These are phyloP conservation scores for Aplodontia rufa DNA, from an alignment of 2,113 vertebrate species.

Conservation along the genomic window DNA sequence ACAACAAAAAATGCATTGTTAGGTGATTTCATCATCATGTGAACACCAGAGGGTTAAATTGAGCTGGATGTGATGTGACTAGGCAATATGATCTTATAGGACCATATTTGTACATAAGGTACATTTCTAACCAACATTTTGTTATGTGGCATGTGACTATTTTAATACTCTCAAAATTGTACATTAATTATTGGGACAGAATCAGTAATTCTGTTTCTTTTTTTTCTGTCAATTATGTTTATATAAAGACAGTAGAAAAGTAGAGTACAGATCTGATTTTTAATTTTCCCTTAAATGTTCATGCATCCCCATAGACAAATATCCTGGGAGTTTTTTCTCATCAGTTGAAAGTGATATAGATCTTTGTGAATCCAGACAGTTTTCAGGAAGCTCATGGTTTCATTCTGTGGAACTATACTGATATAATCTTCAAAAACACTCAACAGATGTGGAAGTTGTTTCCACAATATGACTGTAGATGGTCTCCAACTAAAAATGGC, in stretches of 20 bases:
- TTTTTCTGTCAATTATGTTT: background rate
- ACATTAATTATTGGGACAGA: background rate
- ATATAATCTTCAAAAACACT: slow-evolving; percentile 48
- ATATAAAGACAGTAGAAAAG: background rate
- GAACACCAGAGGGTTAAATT: too few relatives aligned
- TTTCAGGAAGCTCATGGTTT: slow-evolving; percentile 43
- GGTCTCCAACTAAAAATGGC: background rate
- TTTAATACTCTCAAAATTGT: background rate
- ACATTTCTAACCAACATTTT: background rate
- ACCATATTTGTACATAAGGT: background rate
- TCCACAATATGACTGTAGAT: background rate
- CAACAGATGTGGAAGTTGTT: slow-evolving; percentile 49
- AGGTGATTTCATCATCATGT: background rate
- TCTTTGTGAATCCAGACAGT: slow-evolving; percentile 50
- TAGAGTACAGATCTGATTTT: background rate
- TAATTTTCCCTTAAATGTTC: slow-evolving; percentile 9
- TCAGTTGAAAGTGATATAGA: background rate
- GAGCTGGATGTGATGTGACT: background rate
- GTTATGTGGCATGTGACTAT: background rate
- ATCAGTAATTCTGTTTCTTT: background rate
- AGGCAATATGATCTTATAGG: background rate
- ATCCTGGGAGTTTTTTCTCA: background rate
- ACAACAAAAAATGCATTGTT: background rate
- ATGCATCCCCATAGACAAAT: background rate
- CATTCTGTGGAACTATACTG: slow-evolving; percentile 51